phyloP scores from a whole-genome alignment of 2,888 invertebrate genomes.

The Alsophila aescularia region DNA sequence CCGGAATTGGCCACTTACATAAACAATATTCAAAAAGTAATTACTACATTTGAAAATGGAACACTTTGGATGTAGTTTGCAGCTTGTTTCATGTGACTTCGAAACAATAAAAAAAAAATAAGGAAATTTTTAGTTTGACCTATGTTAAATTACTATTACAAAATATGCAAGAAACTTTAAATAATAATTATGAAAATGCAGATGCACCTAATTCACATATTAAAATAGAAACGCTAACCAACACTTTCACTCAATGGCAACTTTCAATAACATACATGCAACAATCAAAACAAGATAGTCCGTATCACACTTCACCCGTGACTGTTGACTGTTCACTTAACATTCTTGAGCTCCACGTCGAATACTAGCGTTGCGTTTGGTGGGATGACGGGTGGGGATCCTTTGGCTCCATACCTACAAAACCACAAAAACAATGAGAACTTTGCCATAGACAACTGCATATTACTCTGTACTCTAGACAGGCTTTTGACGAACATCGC shows the following conservation, averaged over 20 bases:
- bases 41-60: no score
- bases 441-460: no score
- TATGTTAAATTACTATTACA: conserved; percentile 3
- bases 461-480: no score
- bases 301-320: conserved; percentile 48
- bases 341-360: conserved; percentile 94
- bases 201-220: conserved; percentile 41
- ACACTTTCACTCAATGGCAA: conserved; percentile 54
- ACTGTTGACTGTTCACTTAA: conserved; percentile 80
- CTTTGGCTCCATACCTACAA: conserved; percentile 88
- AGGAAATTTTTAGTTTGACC: no score
- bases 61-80: no score
- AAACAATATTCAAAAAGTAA: no score
- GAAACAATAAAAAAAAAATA: no score
- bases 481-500: no score
- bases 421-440: no score
- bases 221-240: conserved; percentile 42
- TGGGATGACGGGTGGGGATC: conserved; percentile 94
- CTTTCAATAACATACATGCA: conserved; percentile 50
- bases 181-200: conserved; percentile 26
- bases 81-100: no score
- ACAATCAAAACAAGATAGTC: conserved; percentile 51
- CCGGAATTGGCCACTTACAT: no score
- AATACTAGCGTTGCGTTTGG: conserved; percentile 94
- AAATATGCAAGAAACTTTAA: not conserved